Conservation (phyloP, 1,140 invertebrate species). For the Drosophila biarmipes region DNA sequence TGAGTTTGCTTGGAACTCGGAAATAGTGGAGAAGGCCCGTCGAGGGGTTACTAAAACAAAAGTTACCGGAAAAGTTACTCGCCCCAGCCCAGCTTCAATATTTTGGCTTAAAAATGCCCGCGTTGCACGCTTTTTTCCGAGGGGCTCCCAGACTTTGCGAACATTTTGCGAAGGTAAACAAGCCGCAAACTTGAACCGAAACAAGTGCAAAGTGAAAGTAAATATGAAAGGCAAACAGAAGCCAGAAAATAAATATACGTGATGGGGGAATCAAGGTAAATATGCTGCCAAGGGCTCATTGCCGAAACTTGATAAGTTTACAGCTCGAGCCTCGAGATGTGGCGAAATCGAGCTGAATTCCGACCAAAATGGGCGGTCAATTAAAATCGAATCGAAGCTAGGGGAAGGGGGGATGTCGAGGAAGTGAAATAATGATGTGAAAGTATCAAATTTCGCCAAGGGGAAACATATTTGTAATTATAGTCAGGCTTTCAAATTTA, state of each 20-base stretch:
- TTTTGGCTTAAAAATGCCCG: slow-evolving; percentile 2
- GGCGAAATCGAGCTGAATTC: slow-evolving; percentile 2
- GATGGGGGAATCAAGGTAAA: slow-evolving; percentile 20
- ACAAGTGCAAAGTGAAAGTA: slow-evolving; percentile 51
- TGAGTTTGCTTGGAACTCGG: slow-evolving; percentile 33
- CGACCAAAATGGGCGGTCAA: slow-evolving; percentile 11
- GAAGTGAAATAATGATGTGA: background rate
- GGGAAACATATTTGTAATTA: background rate
- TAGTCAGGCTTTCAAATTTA: too few species aligned
- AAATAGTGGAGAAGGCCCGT: slow-evolving; percentile 19
- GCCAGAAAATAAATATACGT: slow-evolving; percentile 33
- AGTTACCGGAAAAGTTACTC: slow-evolving; percentile 6
- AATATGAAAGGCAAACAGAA: slow-evolving; percentile 41
- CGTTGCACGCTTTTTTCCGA: slow-evolving; percentile 1
- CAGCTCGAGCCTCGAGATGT: slow-evolving; percentile 1
- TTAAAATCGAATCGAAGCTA: slow-evolving; percentile 23
- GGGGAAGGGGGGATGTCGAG: background rate
- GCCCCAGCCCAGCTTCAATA: background rate
- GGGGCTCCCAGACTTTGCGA: background rate
- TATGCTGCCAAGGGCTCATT: slow-evolving; percentile 3
- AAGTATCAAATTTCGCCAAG: background rate
- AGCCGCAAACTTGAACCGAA: slow-evolving; percentile 15
- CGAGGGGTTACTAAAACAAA: slow-evolving; percentile 3
- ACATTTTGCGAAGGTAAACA: slow-evolving; percentile 38
- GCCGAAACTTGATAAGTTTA: slow-evolving; percentile 4